phyloP scores from a whole-genome alignment of 2,797 vertebrate species.

The Oryzias dopingdopingensis region DNA sequence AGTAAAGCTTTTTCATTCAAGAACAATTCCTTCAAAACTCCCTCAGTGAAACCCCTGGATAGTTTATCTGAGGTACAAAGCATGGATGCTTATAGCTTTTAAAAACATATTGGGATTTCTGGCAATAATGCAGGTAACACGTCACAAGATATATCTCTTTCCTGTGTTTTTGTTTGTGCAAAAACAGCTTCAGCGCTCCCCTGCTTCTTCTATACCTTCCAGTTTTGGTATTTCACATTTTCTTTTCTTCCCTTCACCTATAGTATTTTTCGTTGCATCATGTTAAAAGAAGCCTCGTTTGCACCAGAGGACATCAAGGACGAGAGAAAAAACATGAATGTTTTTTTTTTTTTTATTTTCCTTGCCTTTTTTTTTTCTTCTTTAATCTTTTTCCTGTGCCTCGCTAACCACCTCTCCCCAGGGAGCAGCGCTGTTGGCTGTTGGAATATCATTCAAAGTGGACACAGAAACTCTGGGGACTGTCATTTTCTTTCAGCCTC shows the following conservation, averaged over 20 bases:
- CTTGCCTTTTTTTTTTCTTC: conserved; percentile 27
- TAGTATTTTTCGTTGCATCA: conserved; percentile 45
- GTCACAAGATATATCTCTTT: conserved; percentile 56
- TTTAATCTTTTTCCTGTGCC: conserved; percentile 17
- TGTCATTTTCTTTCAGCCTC: conserved; percentile 39
- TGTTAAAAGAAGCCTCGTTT: conserved; percentile 48
- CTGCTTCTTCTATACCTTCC: conserved; percentile 28
- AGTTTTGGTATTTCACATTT: conserved; percentile 50
- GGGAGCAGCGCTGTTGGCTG: conserved; percentile 44
- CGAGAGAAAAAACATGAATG: conserved; percentile 35
- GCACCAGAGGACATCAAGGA: conserved; percentile 50
- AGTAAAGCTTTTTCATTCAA: too few species aligned
- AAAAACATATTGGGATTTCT: conserved; percentile 45
- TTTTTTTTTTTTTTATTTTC: conserved; percentile 27
- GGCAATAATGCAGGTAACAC: conserved; percentile 50
- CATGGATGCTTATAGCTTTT: conserved; percentile 19
- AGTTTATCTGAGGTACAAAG: conserved; percentile 19
- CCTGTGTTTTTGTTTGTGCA: conserved; percentile 46
- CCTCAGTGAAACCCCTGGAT: conserved; percentile 11
- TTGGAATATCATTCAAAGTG: conserved; percentile 61
- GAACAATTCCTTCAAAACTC: too few species aligned
- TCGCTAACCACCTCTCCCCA: conserved; percentile 38
- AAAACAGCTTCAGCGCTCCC: conserved; percentile 41
- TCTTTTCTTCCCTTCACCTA: conserved; percentile 27
- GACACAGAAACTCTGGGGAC: conserved; percentile 70